Percentiles rank a stretch among this genome's conserved stretches.
Conservation (phyloP, 23 tunicate genomes). For the Phallusia fumigata region DNA sequence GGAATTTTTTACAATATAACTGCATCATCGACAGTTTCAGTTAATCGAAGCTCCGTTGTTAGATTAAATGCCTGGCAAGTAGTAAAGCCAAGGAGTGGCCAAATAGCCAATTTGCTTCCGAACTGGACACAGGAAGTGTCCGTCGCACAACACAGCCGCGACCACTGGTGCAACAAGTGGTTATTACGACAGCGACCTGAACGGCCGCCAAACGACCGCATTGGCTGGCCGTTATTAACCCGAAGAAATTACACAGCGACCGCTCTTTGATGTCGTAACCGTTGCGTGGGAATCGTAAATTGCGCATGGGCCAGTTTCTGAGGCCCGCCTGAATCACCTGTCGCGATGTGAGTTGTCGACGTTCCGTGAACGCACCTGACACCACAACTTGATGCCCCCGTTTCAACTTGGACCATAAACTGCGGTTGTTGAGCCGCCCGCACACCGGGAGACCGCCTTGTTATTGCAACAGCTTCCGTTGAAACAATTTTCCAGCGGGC, state of each 20-base stretch:
- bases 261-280: conserved; percentile 2
- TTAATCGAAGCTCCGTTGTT: too few species aligned
- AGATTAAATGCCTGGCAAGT: too few species aligned
- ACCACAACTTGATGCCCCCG: background rate
- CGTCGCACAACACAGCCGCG: background rate
- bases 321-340: background rate
- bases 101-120: too few species aligned
- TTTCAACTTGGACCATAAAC: background rate
- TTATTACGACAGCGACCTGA: background rate
- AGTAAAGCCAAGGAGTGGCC: too few species aligned
- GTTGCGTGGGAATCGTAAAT: conserved; percentile 9
- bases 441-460: background rate
- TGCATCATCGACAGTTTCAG: too few species aligned
- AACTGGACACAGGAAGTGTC: too few species aligned
- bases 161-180: background rate
- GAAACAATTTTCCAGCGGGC: conserved; percentile 14
- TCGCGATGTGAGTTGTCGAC: background rate
- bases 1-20: too few species aligned
- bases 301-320: background rate
- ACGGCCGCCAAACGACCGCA: conserved; percentile 1
- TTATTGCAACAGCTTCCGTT: conserved; percentile 9
- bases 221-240: conserved; percentile 2
- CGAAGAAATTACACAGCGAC: conserved; percentile 1
- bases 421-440: background rate
- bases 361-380: background rate